Percentiles rank a stretch among this genome's conserved stretches.
Evolutionary conservation across 2,113 vertebrate species (phyloP).

Genomic region (Ibidorhyncha struthersii): DNA sequence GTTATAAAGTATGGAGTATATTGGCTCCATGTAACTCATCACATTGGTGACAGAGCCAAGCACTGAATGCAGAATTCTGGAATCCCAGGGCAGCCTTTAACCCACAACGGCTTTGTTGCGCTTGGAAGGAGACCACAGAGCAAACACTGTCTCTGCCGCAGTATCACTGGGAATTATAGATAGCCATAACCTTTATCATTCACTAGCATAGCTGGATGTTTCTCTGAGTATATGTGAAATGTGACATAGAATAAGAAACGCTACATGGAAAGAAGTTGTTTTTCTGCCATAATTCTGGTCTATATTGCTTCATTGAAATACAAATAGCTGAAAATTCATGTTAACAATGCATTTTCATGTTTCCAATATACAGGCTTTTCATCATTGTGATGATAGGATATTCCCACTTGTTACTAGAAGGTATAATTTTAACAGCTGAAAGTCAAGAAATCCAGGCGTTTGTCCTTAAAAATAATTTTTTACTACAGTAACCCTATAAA

Average conservation of each 20-base stretch:
- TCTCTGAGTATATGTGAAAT: not conserved
- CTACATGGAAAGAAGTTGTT: not conserved
- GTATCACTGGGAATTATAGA: not conserved
- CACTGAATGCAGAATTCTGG: not conserved
- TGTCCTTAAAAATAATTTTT: not conserved
- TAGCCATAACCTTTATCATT: not conserved
- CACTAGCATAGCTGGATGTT: not conserved
- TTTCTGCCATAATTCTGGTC: not conserved
- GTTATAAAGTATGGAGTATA: not conserved
- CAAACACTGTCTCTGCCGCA: not conserved
- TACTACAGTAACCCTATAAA: not conserved
- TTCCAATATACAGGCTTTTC: not conserved
- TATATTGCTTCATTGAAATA: not conserved
- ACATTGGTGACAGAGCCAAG: not conserved
- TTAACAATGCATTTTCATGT: not conserved
- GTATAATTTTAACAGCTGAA: not conserved
- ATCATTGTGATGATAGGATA: not conserved
- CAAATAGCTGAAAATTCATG: not conserved
- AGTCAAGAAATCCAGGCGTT: not conserved
- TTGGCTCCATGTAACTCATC: not conserved
- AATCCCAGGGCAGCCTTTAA: not conserved
- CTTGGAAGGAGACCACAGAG: not conserved
- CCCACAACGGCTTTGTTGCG: not conserved
- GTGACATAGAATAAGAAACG: not conserved
- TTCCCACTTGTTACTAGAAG: not conserved